Evolutionary conservation across 2,888 invertebrate species (phyloP).

Genomic region (Epinotia nisella): DNA sequence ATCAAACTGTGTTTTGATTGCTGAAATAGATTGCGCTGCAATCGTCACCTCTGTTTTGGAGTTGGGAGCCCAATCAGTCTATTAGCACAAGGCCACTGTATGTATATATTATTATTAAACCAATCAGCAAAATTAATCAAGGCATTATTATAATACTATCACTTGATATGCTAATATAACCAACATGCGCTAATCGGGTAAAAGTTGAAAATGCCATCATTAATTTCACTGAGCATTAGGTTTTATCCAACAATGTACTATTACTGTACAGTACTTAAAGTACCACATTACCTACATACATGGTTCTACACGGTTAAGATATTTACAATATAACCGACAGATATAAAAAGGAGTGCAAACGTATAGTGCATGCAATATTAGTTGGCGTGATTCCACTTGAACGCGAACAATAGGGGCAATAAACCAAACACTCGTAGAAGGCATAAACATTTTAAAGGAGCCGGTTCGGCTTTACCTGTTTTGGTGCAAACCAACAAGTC

Average conservation of each 20-base stretch:
- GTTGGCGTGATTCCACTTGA: too few species aligned
- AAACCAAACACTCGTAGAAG: too few species aligned
- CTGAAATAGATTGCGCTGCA: not conserved
- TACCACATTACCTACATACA: not conserved
- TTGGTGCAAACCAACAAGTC: too few species aligned
- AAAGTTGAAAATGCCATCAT: not conserved
- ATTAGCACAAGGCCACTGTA: conserved; percentile 28
- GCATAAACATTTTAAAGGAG: too few species aligned
- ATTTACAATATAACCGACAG: not conserved
- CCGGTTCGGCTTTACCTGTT: too few species aligned
- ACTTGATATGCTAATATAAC: conserved; percentile 1
- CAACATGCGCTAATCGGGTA: not conserved
- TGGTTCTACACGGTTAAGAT: not conserved
- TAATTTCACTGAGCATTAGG: not conserved
- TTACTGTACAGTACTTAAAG: not conserved
- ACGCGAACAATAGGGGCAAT: too few species aligned
- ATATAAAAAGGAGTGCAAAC: not conserved
- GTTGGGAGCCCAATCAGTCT: conserved; percentile 19
- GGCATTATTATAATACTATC: not conserved
- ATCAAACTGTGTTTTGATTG: not conserved
- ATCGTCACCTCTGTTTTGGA: not conserved
- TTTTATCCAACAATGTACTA: not conserved
- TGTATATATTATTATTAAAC: conserved; percentile 11
- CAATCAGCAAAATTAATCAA: conserved; percentile 4
- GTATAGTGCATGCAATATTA: too few species aligned